Conservation (phyloP, 2,797 vertebrate genomes). For the Myotis vivesi region DNA sequence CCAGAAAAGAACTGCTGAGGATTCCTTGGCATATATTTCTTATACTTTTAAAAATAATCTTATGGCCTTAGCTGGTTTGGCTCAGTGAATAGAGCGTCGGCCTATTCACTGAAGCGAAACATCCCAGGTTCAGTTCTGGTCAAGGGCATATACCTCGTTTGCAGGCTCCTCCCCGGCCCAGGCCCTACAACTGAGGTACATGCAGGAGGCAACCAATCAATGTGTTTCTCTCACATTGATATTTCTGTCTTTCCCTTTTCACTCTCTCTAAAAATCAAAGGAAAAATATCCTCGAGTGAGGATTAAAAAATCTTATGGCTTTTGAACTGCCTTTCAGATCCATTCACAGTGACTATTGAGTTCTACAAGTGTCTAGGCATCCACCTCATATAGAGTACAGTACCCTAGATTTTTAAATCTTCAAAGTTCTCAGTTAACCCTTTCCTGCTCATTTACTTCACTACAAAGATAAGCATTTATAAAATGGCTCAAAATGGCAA, state of each 20-base stretch:
- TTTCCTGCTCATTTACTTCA: slow-evolving; percentile 35
- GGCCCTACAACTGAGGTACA: too few species aligned
- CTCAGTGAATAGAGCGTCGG: too few species aligned
- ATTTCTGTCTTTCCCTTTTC: too few species aligned
- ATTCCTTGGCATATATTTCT: slow-evolving; percentile 64
- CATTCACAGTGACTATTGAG: slow-evolving; percentile 61
- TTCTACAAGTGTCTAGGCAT: slow-evolving; percentile 41
- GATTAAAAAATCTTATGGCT: slow-evolving; percentile 69
- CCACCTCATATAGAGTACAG: neutral
- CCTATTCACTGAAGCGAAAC: too few species aligned
- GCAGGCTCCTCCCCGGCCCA: too few species aligned
- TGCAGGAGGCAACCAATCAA: too few species aligned
- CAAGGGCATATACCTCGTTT: too few species aligned
- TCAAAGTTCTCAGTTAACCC: slow-evolving; percentile 52
- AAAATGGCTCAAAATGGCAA: neutral
- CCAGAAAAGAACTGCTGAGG: slow-evolving; percentile 64
- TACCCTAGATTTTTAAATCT: slow-evolving; percentile 9
- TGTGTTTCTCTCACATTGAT: too few species aligned
- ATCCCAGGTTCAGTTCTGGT: too few species aligned
- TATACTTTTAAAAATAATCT: slow-evolving; percentile 77
- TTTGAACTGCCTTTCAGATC: slow-evolving; percentile 76
- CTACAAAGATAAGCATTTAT: slow-evolving; percentile 18
- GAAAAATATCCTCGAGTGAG: too few species aligned
- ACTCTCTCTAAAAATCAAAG: too few species aligned
- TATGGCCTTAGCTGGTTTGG: neutral